A percentile compares a stretch with the other conserved stretches of the same genome.
Conservation (phyloP, 2,113 vertebrate species). For the Psophia crepitans region DNA sequence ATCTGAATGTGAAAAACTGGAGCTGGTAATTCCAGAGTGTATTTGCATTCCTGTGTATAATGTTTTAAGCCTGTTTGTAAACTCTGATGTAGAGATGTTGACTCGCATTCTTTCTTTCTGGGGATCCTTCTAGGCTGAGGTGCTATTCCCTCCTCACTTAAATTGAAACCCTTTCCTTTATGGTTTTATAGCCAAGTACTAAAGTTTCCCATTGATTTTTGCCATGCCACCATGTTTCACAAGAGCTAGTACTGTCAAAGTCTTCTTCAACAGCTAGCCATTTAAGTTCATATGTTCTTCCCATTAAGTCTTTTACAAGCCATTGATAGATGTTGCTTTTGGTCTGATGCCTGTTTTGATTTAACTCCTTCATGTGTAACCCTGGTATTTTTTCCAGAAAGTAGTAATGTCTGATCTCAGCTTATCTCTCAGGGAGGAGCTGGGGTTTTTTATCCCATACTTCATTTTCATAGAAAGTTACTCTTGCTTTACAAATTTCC, state of each 20-base stretch:
- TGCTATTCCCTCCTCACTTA: neutral
- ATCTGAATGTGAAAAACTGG: neutral
- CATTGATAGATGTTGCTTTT: neutral
- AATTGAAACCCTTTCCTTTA: neutral
- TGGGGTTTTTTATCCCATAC: neutral
- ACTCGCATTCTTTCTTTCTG: neutral
- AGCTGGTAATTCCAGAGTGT: neutral
- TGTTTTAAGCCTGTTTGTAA: neutral
- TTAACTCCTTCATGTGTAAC: neutral
- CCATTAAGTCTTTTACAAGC: neutral
- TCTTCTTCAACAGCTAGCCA: neutral
- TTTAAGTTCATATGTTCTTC: neutral
- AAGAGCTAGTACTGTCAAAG: constrained; percentile 26
- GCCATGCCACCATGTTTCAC: constrained; percentile 1
- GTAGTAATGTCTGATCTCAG: neutral
- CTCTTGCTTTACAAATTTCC: neutral
- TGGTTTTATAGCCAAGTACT: neutral
- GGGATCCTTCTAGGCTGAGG: neutral
- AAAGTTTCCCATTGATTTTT: constrained; percentile 42
- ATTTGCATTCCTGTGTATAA: neutral
- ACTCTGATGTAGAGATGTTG: neutral
- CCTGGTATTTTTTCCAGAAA: neutral
- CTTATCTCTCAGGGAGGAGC: neutral
- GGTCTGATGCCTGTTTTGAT: neutral
- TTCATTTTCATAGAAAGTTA: neutral